Evolutionary conservation across 2,888 invertebrate genomes (phyloP).

Genomic region (Macaria liturata): DNA sequence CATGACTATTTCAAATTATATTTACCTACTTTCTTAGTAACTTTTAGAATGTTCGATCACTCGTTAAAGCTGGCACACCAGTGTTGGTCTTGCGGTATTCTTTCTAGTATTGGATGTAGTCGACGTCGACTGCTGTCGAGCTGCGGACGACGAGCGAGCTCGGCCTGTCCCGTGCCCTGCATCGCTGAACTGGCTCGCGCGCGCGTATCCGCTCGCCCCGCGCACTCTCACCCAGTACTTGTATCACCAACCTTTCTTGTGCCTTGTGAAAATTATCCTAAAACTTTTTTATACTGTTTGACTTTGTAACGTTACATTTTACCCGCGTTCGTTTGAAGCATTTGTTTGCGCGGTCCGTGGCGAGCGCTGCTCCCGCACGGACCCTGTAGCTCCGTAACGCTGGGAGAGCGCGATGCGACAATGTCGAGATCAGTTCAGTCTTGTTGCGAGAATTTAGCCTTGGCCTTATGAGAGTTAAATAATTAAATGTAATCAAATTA

Average conservation of each 20-base stretch:
- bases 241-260: constrained; percentile 71
- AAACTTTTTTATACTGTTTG: constrained; percentile 48
- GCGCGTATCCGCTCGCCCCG: constrained; percentile 29
- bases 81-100: constrained; percentile 76
- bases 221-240: constrained; percentile 45
- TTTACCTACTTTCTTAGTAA: constrained; percentile 81
- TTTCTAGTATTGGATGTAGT: constrained; percentile 57
- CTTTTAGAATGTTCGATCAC: constrained; percentile 78
- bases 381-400: constrained; percentile 25
- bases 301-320: constrained; percentile 45
- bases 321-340: constrained; percentile 38
- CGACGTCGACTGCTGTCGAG: neutral
- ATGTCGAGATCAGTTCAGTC: constrained; percentile 70
- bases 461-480: constrained; percentile 83
- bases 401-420: constrained; percentile 64
- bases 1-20: constrained; percentile 82
- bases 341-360: constrained; percentile 32
- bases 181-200: constrained; percentile 55
- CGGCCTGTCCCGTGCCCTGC: constrained; percentile 27
- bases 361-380: constrained; percentile 1
- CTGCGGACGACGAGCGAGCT: constrained; percentile 15
- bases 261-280: constrained; percentile 67
- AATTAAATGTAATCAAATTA: constrained; percentile 79
- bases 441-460: constrained; percentile 83
- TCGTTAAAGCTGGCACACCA: constrained; percentile 82